Evolutionary conservation across 2,888 invertebrate species (phyloP).

Genomic region (Prenolepis imparis): DNA sequence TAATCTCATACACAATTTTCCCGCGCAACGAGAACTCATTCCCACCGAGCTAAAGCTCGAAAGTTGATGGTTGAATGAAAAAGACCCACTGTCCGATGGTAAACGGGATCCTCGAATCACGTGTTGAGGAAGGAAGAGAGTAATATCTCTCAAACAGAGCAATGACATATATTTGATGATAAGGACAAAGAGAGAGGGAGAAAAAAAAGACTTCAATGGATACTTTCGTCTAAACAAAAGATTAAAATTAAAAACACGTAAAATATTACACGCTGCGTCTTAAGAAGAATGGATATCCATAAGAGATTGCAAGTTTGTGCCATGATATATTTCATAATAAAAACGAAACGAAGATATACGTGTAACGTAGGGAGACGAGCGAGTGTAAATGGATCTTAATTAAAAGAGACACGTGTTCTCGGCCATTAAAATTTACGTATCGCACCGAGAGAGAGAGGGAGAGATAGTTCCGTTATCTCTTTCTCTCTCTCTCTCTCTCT

Average conservation of each 20-base stretch:
- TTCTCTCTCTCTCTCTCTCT: background rate
- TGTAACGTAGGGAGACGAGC: background rate
- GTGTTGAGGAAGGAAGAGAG: background rate
- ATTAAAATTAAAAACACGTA: background rate
- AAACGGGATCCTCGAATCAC: background rate
- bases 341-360: background rate
- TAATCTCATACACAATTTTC: constrained; percentile 67
- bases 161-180: background rate
- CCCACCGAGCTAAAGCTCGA: constrained; percentile 2
- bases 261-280: background rate
- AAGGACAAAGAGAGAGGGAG: background rate
- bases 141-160: background rate
- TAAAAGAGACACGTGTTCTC: background rate
- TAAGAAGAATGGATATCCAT: background rate
- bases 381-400: constrained; percentile 6
- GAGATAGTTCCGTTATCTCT: background rate
- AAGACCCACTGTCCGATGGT: background rate
- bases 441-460: background rate
- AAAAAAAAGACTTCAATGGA: background rate
- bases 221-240: background rate
- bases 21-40: constrained; percentile 59
- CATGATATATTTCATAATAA: background rate
- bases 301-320: background rate
- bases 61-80: constrained; percentile 17
- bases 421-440: background rate